Percentiles rank a stretch among this genome's conserved stretches.
Evolutionary conservation across 2,797 vertebrate species (phyloP).

Genomic region (Aulostomus chinensis): DNA sequence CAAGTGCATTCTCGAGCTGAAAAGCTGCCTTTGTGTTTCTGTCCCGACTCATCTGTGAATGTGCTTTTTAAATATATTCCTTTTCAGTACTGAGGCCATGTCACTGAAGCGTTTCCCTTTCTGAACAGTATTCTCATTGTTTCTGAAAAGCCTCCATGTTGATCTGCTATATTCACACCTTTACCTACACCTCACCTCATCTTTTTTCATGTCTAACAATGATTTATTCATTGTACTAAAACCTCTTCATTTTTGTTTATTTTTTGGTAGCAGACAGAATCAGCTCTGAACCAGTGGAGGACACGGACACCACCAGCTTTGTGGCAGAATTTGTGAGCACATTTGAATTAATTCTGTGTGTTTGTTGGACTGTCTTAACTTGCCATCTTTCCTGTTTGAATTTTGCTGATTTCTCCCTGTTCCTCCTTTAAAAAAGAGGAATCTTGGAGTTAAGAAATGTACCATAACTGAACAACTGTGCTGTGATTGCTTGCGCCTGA

Average conservation of each 20-base stretch:
- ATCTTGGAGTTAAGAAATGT: slow-evolving; percentile 52
- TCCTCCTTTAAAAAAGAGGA: slow-evolving; percentile 26
- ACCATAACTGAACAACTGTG: slow-evolving; percentile 39
- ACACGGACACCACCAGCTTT: slow-evolving; percentile 92
- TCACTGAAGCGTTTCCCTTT: slow-evolving; percentile 5
- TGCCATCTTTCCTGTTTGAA: slow-evolving; percentile 23
- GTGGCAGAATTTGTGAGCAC: slow-evolving; percentile 83
- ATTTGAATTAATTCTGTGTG: slow-evolving; percentile 3
- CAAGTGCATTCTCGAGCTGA: slow-evolving; percentile 39
- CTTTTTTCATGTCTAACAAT: no score
- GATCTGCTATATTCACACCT: not conserved
- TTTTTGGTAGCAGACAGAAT: slow-evolving; percentile 76
- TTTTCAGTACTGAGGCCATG: slow-evolving; percentile 7
- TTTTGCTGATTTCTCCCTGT: slow-evolving; percentile 37
- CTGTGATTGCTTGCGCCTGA: slow-evolving; percentile 32
- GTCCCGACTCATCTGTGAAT: slow-evolving; percentile 19
- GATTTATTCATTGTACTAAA: not conserved
- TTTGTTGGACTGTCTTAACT: slow-evolving; percentile 14
- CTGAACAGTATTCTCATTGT: slow-evolving; percentile 24
- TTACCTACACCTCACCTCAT: not conserved
- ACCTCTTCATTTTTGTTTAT: slow-evolving; percentile 28
- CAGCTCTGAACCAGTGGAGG: slow-evolving; percentile 91
- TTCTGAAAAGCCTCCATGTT: not conserved
- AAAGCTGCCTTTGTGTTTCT: slow-evolving; percentile 56
- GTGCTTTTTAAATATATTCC: slow-evolving; percentile 22